A percentile compares a stretch with the other conserved stretches of the same genome.
Evolutionary conservation across 2,797 vertebrate genomes (phyloP).

Genomic region (Chrysocyon brachyurus): DNA sequence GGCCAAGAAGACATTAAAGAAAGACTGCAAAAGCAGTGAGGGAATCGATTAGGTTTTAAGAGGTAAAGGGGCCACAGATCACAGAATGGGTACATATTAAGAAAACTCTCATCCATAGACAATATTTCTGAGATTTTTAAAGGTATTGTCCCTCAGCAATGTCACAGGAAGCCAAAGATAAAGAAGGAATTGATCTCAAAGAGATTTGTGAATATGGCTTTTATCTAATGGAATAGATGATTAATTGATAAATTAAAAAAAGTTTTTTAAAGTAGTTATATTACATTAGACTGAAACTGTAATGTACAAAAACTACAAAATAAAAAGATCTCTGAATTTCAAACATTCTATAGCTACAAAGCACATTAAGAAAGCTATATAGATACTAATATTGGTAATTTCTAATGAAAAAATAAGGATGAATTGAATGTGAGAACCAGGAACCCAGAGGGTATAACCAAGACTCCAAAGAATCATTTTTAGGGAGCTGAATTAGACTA

Average conservation of each 20-base stretch:
- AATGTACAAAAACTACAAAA: slow-evolving; percentile 23
- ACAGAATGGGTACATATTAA: neutral
- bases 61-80: neutral
- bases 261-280: neutral
- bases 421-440: neutral
- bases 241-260: neutral
- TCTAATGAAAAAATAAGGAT: neutral
- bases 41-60: neutral
- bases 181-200: neutral
- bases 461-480: neutral
- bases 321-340: neutral
- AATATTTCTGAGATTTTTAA: neutral
- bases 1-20: neutral
- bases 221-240: neutral
- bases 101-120: neutral
- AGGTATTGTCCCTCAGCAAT: neutral
- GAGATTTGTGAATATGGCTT: neutral
- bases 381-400: neutral
- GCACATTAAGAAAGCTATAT: neutral
- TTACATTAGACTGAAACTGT: neutral
- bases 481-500: neutral
- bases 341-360: neutral
- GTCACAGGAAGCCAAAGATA: neutral
- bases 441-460: neutral
- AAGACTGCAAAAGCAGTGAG: neutral